These are phyloP conservation scores for Acleris cristana DNA, from an alignment of 2,888 invertebrate genomes.

Conservation along the genomic window DNA sequence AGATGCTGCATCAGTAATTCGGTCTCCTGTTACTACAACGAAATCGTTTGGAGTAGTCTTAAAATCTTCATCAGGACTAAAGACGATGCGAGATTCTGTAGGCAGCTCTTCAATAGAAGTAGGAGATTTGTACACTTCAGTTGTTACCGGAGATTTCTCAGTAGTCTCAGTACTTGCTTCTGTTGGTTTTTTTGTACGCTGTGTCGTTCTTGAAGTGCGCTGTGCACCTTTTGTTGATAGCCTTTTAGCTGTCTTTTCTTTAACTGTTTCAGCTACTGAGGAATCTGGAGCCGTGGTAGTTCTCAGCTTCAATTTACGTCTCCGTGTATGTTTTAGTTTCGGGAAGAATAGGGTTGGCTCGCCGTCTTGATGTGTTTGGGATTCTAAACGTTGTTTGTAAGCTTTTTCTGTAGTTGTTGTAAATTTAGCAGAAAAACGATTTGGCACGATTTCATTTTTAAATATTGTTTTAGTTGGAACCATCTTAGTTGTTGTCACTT, in stretches of 20 bases:
- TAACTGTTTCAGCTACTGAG: conserved; percentile 49
- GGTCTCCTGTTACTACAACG: conserved; percentile 25
- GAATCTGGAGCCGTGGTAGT: conserved; percentile 48
- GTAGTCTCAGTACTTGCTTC: conserved; percentile 1
- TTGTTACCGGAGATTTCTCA: not conserved
- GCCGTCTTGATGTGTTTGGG: conserved; percentile 54
- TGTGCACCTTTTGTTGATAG: conserved; percentile 1
- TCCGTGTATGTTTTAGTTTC: conserved; percentile 59
- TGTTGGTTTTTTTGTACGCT: not conserved
- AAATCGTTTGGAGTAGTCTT: not conserved
- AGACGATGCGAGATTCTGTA: not conserved
- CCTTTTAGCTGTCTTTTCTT: conserved; percentile 24
- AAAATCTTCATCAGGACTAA: not conserved
- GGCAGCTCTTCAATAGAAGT: not conserved
- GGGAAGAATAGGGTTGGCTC: conserved; percentile 73
- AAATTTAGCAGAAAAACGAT: conserved; percentile 28
- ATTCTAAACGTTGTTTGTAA: not conserved
- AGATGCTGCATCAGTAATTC: conserved; percentile 40
- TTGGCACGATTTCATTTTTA: conserved; percentile 23
- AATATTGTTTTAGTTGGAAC: conserved; percentile 32
- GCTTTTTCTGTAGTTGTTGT: conserved; percentile 25
- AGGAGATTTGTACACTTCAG: conserved; percentile 5
- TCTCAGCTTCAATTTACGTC: conserved; percentile 50
- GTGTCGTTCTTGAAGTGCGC: too few relatives aligned
- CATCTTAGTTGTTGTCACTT: conserved; percentile 36